These are phyloP conservation scores for Portunus trituberculatus DNA, from an alignment of 1,140 invertebrate species.

Conservation along the genomic window DNA sequence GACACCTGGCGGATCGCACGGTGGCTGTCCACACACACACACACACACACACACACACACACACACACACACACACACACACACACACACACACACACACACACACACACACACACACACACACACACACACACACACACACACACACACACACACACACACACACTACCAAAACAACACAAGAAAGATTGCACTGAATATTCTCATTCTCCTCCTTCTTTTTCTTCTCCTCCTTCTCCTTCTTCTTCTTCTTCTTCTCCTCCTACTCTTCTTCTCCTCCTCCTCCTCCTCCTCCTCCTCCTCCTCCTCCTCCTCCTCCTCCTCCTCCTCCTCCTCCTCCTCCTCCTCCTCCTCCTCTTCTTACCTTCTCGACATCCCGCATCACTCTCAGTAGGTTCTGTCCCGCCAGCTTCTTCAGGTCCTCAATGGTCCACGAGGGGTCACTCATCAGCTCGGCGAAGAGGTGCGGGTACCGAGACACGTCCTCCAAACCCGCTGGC, in stretches of 20 bases:
- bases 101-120: not conserved
- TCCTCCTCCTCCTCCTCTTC: not conserved
- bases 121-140: constrained; percentile 2
- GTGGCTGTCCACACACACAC: not conserved
- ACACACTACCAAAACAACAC: too few species aligned
- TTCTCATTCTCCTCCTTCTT: not conserved
- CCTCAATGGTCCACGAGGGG: constrained; percentile 89
- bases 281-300: not conserved
- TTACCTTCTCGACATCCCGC: constrained; percentile 63
- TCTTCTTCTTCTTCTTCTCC: constrained; percentile 27
- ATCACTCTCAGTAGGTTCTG: constrained; percentile 93
- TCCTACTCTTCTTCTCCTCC: not conserved
- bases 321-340: not conserved
- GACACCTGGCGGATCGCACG: too few species aligned
- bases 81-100: not conserved
- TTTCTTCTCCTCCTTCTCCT: not conserved
- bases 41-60: not conserved
- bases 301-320: not conserved
- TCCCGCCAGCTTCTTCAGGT: constrained; percentile 92
- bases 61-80: not conserved
- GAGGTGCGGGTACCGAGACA: constrained; percentile 86
- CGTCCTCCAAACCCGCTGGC: constrained; percentile 85
- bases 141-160: not conserved
- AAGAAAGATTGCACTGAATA: too few species aligned
- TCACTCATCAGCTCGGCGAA: constrained; percentile 87